These are phyloP conservation scores for Monochamus alternatus DNA, from an alignment of 2,888 invertebrate species.

Conservation along the genomic window DNA sequence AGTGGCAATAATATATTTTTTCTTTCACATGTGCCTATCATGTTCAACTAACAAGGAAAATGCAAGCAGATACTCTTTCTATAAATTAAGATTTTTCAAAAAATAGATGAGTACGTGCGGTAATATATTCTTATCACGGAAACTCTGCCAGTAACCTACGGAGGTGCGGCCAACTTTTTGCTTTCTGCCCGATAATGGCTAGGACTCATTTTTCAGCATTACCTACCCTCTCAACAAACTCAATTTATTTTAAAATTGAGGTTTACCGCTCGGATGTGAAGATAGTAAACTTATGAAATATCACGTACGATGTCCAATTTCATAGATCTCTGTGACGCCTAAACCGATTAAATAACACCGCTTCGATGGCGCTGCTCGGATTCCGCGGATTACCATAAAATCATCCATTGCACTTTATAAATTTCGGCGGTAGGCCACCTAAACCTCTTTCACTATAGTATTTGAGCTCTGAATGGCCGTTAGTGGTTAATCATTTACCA, in stretches of 20 bases:
- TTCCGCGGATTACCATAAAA: background rate
- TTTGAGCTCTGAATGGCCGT: background rate
- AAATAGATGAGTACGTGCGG: background rate
- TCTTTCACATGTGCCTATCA: too few species aligned
- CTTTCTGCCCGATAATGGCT: conserved; percentile 25
- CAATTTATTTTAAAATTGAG: conserved; percentile 47
- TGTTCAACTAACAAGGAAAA: too few species aligned
- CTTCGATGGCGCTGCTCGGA: background rate
- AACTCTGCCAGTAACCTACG: conserved; percentile 7
- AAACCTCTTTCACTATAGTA: background rate
- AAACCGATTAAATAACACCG: conserved; percentile 50
- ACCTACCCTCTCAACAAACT: conserved; percentile 39
- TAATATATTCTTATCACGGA: conserved; percentile 25
- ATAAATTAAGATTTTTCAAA: background rate
- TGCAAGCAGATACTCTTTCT: background rate
- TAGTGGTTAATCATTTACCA: background rate
- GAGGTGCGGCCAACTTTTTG: conserved; percentile 33
- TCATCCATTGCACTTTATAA: background rate
- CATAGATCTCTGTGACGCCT: conserved; percentile 45
- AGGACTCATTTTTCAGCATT: conserved; percentile 37
- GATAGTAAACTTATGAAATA: conserved; percentile 40
- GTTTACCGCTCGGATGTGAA: conserved; percentile 31
- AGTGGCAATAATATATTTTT: too few species aligned
- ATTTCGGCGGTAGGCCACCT: background rate
- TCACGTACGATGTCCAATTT: conserved; percentile 47